Evolutionary conservation across 2,888 invertebrate genomes (phyloP), one percentile per base, ranked within the genome.

Genomic region (Ectemnius lituratus): DNA sequence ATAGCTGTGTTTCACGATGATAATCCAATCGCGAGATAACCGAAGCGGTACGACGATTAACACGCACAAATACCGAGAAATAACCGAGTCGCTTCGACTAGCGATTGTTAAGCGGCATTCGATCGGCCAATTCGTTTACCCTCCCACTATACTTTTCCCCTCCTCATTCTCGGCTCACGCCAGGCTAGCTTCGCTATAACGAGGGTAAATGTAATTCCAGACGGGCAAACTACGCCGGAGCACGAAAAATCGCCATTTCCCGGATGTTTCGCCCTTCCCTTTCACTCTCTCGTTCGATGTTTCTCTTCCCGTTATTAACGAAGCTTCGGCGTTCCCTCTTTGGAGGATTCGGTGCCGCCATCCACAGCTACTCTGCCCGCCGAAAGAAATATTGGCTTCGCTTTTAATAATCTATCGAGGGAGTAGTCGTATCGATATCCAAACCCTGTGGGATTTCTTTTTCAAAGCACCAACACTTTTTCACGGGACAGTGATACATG

Each of bases 191-290:
- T 70, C 70, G 68, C 70, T 75, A 79, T 84, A 80, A 84, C 83
- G 81, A 79, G 85, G 85, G 82, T 83, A 82, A 81, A 84, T 72
- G 85, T 86, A 86, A 86, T 86, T 85, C 84, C 85, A 81, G 85
- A 83, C 80, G 83, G 49, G 73, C 83, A 86, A 86, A 86, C 81
- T 85, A 86, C 85, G 81, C 79, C 78, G 69, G 83, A 83, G 80
- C 86, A 86, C 86, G 86, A 85, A 86, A 86, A 86, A 86, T 85
- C 81, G 85, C 85, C 85, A 85, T 86, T 86, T 83, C 85, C 83
- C 78, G 84, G 84, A 83, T 83, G 82, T 80, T 79, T 78, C 70
- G 76, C 75, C 78, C 78, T 78, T 75, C 79, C 79, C 83, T 75
- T 85, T n/a, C 11, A 85, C 85, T 84, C 85, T 83, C 77, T 79